Evolutionary conservation across 2,797 vertebrate genomes (phyloP), one percentile per base, ranked within the genome.

Genomic region (Mormyrops boulengeri): DNA sequence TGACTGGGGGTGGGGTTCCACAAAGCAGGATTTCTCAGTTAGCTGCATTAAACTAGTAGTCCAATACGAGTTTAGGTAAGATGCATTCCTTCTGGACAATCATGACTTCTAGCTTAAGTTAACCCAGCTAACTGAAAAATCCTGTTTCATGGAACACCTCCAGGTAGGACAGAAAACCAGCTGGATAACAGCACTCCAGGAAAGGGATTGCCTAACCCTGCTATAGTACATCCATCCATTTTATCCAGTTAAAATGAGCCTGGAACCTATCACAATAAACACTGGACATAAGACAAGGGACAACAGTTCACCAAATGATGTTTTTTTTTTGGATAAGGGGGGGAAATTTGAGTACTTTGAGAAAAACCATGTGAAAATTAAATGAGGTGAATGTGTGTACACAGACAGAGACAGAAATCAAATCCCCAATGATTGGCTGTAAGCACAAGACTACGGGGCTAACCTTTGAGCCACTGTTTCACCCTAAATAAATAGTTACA

Each of bases 401-500:
- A n/a, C 5, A n/a, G 5, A 41, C 41, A 80, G 2, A 2, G 7
- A 47, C 41, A 44, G 77, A 41, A 47, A 80, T 80, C 38, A 80
- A 80, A 80, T 41, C 34, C 73, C 7, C 77, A 80, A 80, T 6
- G 17, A 80, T 73, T 14, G 30, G 66, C 12, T 80, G 77, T 47
- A 41, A 30, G 77, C 19, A 14, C 14, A n/a, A 47, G 17, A 47
- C 77, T 44, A 47, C 17, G 41, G 38, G 41, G 38, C 38, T 80
- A 80, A 44, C 73, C 14, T 19, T 14, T 80, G 77, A 47, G 77
- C 38, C 77, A 80, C 73, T 1, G 26, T 73, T 38, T 38, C 66
- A 73, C 66, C 41, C 77, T 80, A 80, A 80, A 80, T 80, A 80
- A 44, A 80, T 17, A 80, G 73, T 80, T 41, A 80, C 38, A 80